These are phyloP conservation scores for Hippocampus guttulatus DNA, from an alignment of 2,113 vertebrate species.

Conservation along the genomic window DNA sequence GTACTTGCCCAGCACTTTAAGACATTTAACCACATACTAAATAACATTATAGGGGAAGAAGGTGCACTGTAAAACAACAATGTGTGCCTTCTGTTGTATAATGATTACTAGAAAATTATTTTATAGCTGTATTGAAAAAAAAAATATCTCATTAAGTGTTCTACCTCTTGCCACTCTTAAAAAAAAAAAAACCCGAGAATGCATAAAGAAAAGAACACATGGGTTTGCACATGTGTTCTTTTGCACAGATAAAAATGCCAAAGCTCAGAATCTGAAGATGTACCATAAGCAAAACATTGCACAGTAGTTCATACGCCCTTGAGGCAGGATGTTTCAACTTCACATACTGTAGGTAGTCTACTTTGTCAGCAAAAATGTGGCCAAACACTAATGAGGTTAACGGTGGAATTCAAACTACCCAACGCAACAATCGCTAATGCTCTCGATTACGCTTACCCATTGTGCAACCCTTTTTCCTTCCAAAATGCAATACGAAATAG, in stretches of 20 bases:
- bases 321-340: constrained; percentile 37
- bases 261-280: constrained; percentile 10
- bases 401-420: not conserved
- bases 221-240: constrained; percentile 21
- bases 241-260: constrained; percentile 31
- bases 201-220: constrained; percentile 34
- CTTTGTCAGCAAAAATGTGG: constrained; percentile 18
- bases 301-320: constrained; percentile 20
- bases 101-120: constrained; percentile 1
- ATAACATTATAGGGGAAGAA: not conserved
- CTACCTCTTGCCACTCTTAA: constrained; percentile 22
- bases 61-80: not conserved
- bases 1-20: not conserved
- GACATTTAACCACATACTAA: not conserved
- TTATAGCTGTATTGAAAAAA: constrained; percentile 14
- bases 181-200: constrained; percentile 43
- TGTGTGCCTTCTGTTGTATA: not conserved
- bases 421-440: not conserved
- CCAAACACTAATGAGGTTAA: constrained; percentile 8
- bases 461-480: not conserved
- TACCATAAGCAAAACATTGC: constrained; percentile 14
- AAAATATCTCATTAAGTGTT: constrained; percentile 12
- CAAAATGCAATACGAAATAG: not conserved
- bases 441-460: not conserved
- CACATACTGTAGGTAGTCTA: constrained; percentile 1